Base-by-base conservation (phyloP, 2,113 vertebrate genomes). In the Merops nubicus region DNA sequence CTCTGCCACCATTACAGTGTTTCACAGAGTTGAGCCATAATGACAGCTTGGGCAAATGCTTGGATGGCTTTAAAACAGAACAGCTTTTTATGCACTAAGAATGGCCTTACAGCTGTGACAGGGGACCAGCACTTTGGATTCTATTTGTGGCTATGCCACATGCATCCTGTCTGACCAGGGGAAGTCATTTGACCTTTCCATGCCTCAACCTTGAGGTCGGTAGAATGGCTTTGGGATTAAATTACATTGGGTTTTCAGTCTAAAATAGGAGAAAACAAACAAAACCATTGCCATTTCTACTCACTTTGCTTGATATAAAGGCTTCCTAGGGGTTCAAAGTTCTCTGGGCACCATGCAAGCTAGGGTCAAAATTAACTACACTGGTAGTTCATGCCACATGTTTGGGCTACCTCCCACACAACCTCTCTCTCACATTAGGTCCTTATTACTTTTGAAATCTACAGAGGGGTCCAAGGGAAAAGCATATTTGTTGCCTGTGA, bases 241-340 rank as follows among this genome's bases (percentile, higher is more conserved):
- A 92, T 93, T 67, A 74, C 59, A 48, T 18, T 2, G 19, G 20
- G 14, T 72, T 95, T 93, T 80, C 50, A 94, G 75, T 40, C 38
- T 88, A 88, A 97, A 96, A 96, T 86, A 91, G 74, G 57, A 94
- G 34, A 92, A 84, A 88, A 60, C 63, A 96, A 93, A 96, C 72
- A 85, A 70, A 94, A 69, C 43, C 9, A 34, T 33, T 88, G 40
- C 38, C 60, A 85, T 96, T 97, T 86, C 31, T 20, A 3, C 56
- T 74, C 42, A 56, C 48, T 92, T 89, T 33, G 43, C n/a, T 67
- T 33, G n/a, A 65, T 85, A 63, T 21, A 82, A 90, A 85, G 26
- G n/a, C 51, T 38, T 95, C 47, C 48, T 65, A 33, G 28, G 57
- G 25, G 5, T 84, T 79, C 48, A 56, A 45, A 92, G 53, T 38